Conservation (phyloP, 1,140 invertebrate species). For the Sesamia nonagrioides region DNA sequence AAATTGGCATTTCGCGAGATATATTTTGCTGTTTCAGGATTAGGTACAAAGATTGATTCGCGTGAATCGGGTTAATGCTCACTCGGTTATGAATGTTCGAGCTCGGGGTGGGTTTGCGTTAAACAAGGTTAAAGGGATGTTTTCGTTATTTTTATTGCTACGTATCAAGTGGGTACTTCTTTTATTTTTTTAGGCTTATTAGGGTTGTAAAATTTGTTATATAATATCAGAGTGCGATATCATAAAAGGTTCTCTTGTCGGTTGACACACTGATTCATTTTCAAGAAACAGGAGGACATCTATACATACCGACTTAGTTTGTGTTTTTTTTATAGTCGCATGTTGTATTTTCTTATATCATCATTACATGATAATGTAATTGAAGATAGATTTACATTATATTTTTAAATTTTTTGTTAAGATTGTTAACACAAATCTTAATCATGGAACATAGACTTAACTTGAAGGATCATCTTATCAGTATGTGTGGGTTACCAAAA, state of each 20-base stretch:
- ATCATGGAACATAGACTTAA: no score
- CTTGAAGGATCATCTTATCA: slow-evolving; percentile 50
- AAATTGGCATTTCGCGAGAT: slow-evolving; percentile 37
- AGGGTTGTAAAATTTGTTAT: neutral
- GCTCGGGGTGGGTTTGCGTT: neutral
- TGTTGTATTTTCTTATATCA: no score
- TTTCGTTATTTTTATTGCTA: slow-evolving; percentile 23
- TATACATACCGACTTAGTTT: no score
- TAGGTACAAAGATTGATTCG: slow-evolving; percentile 49
- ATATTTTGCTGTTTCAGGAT: slow-evolving; percentile 41
- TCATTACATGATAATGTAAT: no score
- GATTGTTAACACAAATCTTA: no score
- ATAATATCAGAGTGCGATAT: neutral
- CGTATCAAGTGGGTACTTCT: neutral
- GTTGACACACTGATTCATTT: no score
- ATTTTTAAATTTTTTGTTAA: no score
- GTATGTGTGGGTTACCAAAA: slow-evolving; percentile 53
- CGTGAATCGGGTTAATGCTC: slow-evolving; percentile 36
- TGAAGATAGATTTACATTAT: no score
- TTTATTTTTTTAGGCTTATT: slow-evolving; percentile 26
- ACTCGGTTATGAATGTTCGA: slow-evolving; percentile 33
- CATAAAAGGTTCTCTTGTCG: no score
- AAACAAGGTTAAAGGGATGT: slow-evolving; percentile 27
- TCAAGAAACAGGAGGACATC: no score
- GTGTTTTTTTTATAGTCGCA: no score